Conservation (phyloP, 1,140 invertebrate species). For the Calliopsis andreniformis region DNA sequence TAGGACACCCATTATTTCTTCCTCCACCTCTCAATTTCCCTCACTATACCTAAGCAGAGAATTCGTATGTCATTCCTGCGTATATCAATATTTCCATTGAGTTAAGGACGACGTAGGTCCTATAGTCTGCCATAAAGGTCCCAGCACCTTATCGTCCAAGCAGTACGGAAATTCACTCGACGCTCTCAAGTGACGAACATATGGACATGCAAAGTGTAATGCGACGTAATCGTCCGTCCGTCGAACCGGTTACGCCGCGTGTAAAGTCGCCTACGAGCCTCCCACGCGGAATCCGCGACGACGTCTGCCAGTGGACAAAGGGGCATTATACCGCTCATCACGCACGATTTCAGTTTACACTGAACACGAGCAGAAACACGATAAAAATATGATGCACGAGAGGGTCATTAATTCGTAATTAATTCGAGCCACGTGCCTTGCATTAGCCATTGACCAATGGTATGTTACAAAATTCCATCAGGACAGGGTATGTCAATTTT, state of each 20-base stretch:
- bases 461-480: not conserved
- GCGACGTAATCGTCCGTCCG: slow-evolving; percentile 60
- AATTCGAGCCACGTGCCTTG: not conserved
- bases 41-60: no score
- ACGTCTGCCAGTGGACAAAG: slow-evolving; percentile 14
- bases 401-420: not conserved
- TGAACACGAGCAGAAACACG: not conserved
- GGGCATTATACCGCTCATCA: not conserved
- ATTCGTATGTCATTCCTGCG: no score
- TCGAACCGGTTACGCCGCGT: slow-evolving; percentile 46
- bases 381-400: not conserved
- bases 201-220: slow-evolving; percentile 34
- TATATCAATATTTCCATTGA: not conserved
- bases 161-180: not conserved
- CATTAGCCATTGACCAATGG: not conserved
- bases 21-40: no score
- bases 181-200: not conserved
- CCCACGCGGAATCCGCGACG: slow-evolving; percentile 48
- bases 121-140: not conserved
- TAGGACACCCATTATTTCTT: no score
- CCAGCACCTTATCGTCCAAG: not conserved
- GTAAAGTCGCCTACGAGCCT: slow-evolving; percentile 52
- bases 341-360: slow-evolving; percentile 18
- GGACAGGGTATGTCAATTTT: not conserved
- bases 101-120: no score